These are phyloP conservation scores for Lasioglossum oenotherae DNA, from an alignment of 2,888 invertebrate genomes.

Conservation along the genomic window DNA sequence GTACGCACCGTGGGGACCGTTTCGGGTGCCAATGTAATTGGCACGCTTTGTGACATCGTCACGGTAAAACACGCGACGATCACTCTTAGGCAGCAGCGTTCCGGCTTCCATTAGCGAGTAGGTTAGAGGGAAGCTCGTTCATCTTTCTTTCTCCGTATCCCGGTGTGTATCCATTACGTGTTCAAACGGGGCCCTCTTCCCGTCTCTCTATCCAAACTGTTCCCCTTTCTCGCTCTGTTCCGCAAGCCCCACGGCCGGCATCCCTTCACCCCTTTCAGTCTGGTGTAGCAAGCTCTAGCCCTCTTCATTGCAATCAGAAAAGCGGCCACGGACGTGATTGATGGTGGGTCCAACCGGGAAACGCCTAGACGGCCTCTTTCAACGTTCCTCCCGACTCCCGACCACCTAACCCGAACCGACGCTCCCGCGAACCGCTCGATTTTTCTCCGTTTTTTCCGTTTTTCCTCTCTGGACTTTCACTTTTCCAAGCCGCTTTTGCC, in stretches of 20 bases:
- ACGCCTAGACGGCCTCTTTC: conserved; percentile 44
- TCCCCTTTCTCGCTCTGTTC: conserved; percentile 12
- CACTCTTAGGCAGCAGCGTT: conserved; percentile 29
- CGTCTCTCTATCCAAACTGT: conserved; percentile 5
- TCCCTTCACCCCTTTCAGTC: conserved; percentile 25
- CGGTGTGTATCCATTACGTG: not conserved
- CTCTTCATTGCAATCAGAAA: conserved; percentile 50
- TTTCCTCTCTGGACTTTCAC: not conserved
- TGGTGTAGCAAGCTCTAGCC: conserved; percentile 13
- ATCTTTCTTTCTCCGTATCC: conserved; percentile 28
- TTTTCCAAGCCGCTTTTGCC: not conserved
- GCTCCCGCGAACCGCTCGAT: not conserved
- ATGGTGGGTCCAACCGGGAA: conserved; percentile 46
- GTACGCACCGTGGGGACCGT: conserved; percentile 41
- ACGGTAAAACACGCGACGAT: conserved; percentile 38
- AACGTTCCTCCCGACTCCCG: conserved; percentile 55
- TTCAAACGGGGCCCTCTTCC: not conserved
- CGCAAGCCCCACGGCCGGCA: not conserved
- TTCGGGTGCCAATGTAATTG: conserved; percentile 57
- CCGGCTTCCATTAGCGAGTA: conserved; percentile 55
- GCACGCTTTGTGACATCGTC: conserved; percentile 57
- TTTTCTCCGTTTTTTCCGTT: not conserved
- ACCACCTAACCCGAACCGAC: conserved; percentile 31
- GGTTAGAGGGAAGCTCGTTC: conserved; percentile 36
- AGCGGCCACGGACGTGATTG: conserved; percentile 54